Base-by-base conservation (phyloP, 1,140 invertebrate genomes). In the Matsumurasca onukii region DNA sequence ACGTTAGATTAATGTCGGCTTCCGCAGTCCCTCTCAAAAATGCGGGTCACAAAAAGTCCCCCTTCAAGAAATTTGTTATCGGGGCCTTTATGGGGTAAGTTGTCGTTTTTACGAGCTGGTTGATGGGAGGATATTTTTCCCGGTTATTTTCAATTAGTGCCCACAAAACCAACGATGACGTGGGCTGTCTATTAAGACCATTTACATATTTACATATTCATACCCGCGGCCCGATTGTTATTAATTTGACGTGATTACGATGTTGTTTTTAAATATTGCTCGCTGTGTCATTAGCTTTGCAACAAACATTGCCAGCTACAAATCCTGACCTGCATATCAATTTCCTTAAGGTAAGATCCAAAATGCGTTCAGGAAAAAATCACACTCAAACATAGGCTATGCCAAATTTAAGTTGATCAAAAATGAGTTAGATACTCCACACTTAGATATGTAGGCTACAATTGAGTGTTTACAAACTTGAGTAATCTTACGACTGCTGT, bases 181-280 rank as follows among this genome's bases (percentile, higher is more conserved):
- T 51, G n/a, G 3, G 49, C n/a, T 22, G 49, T 51, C 49, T 51
- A 51, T 51, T 51, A 51, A 51, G 49, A 22, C 3, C 49, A 51
- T 51, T 51, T 51, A 20, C 49, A 51, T 51, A 51, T 20, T 20
- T 51, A 51, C 49, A 51, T 51, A 51, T 51, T 51, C 49, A 51
- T 51, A 51, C n/a, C 49, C 17, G 17, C 17, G 49, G n/a, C 24
- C 49, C 49, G 24, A 51, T 51, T 22, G 49, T 51, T 9, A 51
- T 51, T 51, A 51, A 51, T 51, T 51, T 51, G 5, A 17, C 49
- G 24, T 3, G n/a, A 22, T 51, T 20, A 51, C 49, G 24, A 51
- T 51, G 49, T 51, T 51, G 49, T 51, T 51, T 51, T n/a, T n/a
- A n/a, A n/a, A n/a, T n/a, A n/a, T n/a, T n/a, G n/a, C n/a, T n/a